Evolutionary conservation across 2,888 invertebrate genomes (phyloP).

Genomic region (Caradrina clavipalpis): DNA sequence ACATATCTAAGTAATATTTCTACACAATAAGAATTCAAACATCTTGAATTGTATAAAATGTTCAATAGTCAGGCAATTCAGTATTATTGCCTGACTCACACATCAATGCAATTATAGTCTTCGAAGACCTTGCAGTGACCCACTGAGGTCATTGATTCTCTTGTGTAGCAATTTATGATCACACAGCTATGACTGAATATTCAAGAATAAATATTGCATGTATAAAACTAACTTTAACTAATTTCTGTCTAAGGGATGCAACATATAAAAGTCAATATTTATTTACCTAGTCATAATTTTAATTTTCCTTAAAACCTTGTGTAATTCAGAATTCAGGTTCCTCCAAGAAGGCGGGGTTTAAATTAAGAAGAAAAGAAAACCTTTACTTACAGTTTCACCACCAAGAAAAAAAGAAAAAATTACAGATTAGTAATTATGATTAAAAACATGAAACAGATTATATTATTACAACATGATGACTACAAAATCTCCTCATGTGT

Average conservation of each 20-base stretch:
- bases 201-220: neutral
- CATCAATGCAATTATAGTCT: conserved; percentile 17
- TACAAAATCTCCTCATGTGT: conserved; percentile 14
- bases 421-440: neutral
- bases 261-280: neutral
- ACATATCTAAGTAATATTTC: neutral
- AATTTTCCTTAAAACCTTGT: neutral
- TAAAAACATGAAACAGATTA: neutral
- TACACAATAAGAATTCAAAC: conserved; percentile 3
- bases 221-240: neutral
- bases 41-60: conserved; percentile 23
- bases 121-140: conserved; percentile 44
- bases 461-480: conserved; percentile 9
- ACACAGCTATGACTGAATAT: neutral
- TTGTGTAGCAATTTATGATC: conserved; percentile 37
- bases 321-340: neutral
- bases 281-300: neutral
- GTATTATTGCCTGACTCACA: conserved; percentile 27
- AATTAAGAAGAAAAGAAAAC: neutral
- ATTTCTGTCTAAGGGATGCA: no score
- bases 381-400: neutral
- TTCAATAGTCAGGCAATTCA: conserved; percentile 1
- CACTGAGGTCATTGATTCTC: conserved; percentile 45
- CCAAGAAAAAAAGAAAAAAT: neutral
- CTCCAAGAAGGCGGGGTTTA: neutral